Evolutionary conservation across 2,888 invertebrate species (phyloP).

Genomic region (Myopa testacea): DNA sequence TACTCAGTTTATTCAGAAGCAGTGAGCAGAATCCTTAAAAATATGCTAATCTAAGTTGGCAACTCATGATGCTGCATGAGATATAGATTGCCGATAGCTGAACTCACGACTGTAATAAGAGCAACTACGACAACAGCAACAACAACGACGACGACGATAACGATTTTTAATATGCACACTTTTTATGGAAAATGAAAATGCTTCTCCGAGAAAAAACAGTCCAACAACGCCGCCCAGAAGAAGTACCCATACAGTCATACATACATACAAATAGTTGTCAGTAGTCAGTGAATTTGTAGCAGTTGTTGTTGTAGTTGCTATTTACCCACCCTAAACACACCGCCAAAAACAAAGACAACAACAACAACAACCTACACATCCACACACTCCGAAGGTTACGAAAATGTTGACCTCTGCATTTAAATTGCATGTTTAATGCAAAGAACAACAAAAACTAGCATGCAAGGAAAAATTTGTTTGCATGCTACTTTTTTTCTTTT

Average conservation of each 20-base stretch:
- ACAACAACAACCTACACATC: constrained; percentile 16
- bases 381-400: constrained; percentile 7
- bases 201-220: neutral
- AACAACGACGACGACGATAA: constrained; percentile 7
- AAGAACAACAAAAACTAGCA: neutral
- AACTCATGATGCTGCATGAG: neutral
- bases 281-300: neutral
- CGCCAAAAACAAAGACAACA: neutral
- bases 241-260: too few species aligned
- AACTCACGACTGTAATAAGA: constrained; percentile 19
- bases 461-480: neutral
- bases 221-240: neutral
- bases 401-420: constrained; percentile 30
- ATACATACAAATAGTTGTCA: too few species aligned
- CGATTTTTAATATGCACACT: constrained; percentile 29
- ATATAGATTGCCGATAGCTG: neutral
- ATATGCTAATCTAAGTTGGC: constrained; percentile 16
- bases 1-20: neutral
- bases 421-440: constrained; percentile 15
- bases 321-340: neutral
- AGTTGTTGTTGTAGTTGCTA: constrained; percentile 6
- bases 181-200: constrained; percentile 24
- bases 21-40: constrained; percentile 5
- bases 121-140: constrained; percentile 6
- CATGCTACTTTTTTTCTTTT: neutral